These are phyloP conservation scores for Pangasius mekongensis DNA, from an alignment of 2,797 vertebrate genomes.

Conservation along the genomic window DNA sequence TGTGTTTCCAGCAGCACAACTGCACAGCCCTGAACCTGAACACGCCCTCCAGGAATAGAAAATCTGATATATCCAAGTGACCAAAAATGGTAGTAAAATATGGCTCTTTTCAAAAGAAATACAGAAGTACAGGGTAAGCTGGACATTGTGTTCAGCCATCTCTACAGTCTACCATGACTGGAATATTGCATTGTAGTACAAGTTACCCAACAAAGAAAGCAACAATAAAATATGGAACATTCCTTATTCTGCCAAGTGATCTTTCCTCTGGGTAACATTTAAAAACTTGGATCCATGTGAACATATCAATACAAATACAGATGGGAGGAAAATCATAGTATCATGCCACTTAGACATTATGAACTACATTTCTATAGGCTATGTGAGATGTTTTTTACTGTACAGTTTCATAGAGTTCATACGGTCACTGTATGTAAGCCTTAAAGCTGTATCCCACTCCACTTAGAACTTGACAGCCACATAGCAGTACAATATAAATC, in stretches of 20 bases:
- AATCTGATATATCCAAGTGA: background rate
- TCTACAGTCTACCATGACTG: slow-evolving; percentile 25
- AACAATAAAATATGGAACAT: slow-evolving; percentile 28
- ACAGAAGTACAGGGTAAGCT: slow-evolving; percentile 1
- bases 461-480: slow-evolving; percentile 45
- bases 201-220: slow-evolving; percentile 35
- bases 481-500: slow-evolving; percentile 55
- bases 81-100: background rate
- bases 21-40: slow-evolving; percentile 13
- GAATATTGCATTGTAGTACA: slow-evolving; percentile 26
- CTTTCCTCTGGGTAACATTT: slow-evolving; percentile 43
- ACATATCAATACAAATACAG: slow-evolving; percentile 41
- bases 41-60: slow-evolving; percentile 9
- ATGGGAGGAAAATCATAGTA: slow-evolving; percentile 35
- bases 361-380: slow-evolving; percentile 28
- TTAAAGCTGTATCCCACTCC: slow-evolving; percentile 34
- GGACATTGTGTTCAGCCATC: slow-evolving; percentile 22
- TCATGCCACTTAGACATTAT: slow-evolving; percentile 14
- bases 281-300: slow-evolving; percentile 29
- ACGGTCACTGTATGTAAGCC: background rate
- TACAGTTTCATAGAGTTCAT: slow-evolving; percentile 17
- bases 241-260: slow-evolving; percentile 37
- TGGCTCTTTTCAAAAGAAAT: slow-evolving; percentile 18
- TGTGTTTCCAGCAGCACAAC: background rate
- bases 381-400: slow-evolving; percentile 7